Evolutionary conservation across 2,113 vertebrate genomes (phyloP), one percentile per base, ranked within the genome.

Genomic region (Hyperoodon ampullatus): DNA sequence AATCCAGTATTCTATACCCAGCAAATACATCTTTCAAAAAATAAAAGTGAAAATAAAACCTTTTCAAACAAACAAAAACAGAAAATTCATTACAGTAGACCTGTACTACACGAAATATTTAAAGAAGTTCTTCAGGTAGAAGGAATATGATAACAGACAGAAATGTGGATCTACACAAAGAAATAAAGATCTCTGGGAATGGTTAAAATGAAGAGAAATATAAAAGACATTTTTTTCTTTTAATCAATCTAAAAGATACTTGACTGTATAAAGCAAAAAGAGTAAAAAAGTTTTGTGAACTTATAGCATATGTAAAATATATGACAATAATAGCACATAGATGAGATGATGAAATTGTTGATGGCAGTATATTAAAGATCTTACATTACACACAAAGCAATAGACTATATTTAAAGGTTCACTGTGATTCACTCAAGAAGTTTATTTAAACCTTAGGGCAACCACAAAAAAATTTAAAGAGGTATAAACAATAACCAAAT

Each of bases 1-100:
- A 96, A 92, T 42, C 35, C 21, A 75, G 61, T 88, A 88, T 96
- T 96, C 61, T 92, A 88, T 96, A 92, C 13, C 44, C 28, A 94
- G 83, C 68, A 88, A 94, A 94, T 39, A 24, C 16, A 91, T 68
- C n/a, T 68, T 75, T 71, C n/a, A 26, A 70, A 33, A 86, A 86
- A 68, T 58, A 10, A 93, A 58, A 68, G 6, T 78, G 42, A 93
- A 93, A 53, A 53, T 28, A 53, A 78, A 84, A 65, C 3, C 12
- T 95, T 94, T 90, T 35, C 26, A 74, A 71, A 85, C 24, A 55
- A 71, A 80, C 18, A 88, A 92, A 88, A 92, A 24, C 11, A 87
- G n/a, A 88, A 6, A 93, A 80, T 74, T 92, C 30, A 84, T 66
- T 85, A 60, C 24, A 39, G 21, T 26, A 88, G 26, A 85, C 16